These are phyloP conservation scores for Marmota flaviventris DNA, from an alignment of 2,113 vertebrate genomes.

Conservation along the genomic window DNA sequence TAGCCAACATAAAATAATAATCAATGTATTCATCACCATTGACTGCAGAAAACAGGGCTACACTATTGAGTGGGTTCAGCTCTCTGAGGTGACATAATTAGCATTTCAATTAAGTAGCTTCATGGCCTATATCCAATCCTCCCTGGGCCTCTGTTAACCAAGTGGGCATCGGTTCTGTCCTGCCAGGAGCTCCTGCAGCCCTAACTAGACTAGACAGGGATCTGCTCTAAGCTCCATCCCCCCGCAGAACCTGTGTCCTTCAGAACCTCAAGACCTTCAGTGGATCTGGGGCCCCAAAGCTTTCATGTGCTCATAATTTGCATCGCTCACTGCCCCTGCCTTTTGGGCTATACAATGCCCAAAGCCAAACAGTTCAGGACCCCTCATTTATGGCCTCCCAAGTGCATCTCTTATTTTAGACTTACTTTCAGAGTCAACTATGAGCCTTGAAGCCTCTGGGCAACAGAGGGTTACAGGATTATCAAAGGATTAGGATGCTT, in stretches of 20 bases:
- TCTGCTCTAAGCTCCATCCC: background rate
- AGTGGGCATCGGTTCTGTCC: conserved; percentile 23
- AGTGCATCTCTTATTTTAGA: background rate
- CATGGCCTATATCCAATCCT: background rate
- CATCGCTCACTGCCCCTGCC: background rate
- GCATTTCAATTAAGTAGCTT: background rate
- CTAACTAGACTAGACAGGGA: background rate
- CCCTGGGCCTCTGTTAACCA: background rate
- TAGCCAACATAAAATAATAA: conserved; percentile 23
- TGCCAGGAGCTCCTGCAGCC: background rate
- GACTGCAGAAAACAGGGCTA: background rate
- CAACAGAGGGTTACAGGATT: conserved; percentile 42
- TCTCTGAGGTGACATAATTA: background rate
- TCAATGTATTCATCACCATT: background rate
- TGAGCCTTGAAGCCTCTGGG: background rate
- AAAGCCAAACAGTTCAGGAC: background rate
- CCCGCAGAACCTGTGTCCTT: background rate
- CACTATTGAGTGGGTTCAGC: background rate
- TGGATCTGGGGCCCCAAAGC: background rate
- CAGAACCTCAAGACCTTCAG: background rate
- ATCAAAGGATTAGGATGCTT: conserved; percentile 60
- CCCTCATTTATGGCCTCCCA: background rate
- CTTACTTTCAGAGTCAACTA: conserved; percentile 4
- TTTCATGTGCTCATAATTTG: background rate
- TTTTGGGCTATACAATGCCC: background rate